Evolutionary conservation across 2,113 vertebrate species (phyloP).

Genomic region (Mustelus asterias): DNA sequence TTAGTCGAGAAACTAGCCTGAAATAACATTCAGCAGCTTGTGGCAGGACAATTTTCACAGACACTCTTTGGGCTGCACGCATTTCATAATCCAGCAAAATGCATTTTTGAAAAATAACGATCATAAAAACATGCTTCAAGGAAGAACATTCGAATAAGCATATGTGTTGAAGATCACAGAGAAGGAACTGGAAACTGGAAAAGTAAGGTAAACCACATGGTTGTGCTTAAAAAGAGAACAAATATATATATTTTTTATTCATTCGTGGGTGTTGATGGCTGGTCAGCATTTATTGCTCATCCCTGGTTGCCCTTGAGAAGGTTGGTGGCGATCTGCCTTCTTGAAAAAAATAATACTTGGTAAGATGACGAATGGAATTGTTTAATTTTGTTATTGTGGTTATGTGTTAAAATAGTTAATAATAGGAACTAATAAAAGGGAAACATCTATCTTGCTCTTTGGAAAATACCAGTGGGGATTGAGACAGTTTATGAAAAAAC

Average conservation of each 20-base stretch:
- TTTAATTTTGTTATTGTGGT: not conserved
- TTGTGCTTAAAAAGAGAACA: not conserved
- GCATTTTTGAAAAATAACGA: not conserved
- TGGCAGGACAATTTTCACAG: not conserved
- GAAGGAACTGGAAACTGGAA: slow-evolving; percentile 17
- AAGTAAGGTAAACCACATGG: not conserved
- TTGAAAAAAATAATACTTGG: too few species aligned
- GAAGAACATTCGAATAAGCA: not conserved
- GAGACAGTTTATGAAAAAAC: not conserved
- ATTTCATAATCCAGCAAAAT: not conserved
- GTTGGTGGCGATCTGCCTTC: too few species aligned
- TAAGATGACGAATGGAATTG: not conserved
- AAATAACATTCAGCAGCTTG: not conserved
- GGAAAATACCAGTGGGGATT: not conserved
- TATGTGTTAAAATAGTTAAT: not conserved
- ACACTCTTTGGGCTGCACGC: not conserved
- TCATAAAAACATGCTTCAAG: not conserved
- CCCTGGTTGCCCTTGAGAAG: too few species aligned
- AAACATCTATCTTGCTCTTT: not conserved
- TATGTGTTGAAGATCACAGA: not conserved
- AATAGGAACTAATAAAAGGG: not conserved
- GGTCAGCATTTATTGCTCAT: too few species aligned
- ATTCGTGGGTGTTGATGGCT: too few species aligned
- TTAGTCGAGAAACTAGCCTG: not conserved
- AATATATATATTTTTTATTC: too few species aligned